Percentiles rank a stretch among this genome's conserved stretches.
Evolutionary conservation across 2,888 invertebrate species (phyloP).

Genomic region (Lasioglossum marginatum): DNA sequence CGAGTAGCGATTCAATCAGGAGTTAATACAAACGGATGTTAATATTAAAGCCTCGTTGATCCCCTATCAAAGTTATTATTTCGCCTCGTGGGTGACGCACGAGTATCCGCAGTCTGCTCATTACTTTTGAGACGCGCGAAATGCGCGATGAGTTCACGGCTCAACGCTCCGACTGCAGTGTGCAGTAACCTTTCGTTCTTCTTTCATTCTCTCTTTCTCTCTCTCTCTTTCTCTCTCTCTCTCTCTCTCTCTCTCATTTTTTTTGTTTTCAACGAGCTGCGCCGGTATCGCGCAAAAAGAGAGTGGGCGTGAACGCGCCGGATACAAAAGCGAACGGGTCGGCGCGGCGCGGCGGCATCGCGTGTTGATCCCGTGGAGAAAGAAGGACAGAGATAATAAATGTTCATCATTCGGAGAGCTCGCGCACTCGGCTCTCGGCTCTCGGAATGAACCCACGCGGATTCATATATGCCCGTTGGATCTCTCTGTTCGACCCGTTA

Average conservation of each 20-base stretch:
- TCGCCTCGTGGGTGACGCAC: background rate
- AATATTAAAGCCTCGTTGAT: background rate
- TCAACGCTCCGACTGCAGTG: background rate
- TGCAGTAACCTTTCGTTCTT: background rate
- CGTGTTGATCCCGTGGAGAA: constrained; percentile 1
- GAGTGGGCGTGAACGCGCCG: constrained; percentile 22
- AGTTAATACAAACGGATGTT: background rate
- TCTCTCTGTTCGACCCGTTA: constrained; percentile 24
- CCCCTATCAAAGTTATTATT: background rate
- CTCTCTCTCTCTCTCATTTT: background rate
- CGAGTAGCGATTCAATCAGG: background rate
- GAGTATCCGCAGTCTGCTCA: background rate
- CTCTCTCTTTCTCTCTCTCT: background rate
- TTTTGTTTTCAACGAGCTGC: constrained; percentile 7
- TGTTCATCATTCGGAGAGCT: constrained; percentile 50
- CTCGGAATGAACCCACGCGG: constrained; percentile 64
- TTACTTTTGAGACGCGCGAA: background rate
- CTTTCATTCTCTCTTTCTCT: background rate
- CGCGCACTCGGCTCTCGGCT: constrained; percentile 36
- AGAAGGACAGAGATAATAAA: constrained; percentile 52
- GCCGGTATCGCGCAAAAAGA: constrained; percentile 16
- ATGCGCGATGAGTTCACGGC: background rate
- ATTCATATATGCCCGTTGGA: constrained; percentile 12
- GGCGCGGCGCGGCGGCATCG: constrained; percentile 4
- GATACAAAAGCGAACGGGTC: constrained; percentile 37